phyloP scores from a whole-genome alignment of 2,113 vertebrate genomes.

The Lasiurus borealis region DNA sequence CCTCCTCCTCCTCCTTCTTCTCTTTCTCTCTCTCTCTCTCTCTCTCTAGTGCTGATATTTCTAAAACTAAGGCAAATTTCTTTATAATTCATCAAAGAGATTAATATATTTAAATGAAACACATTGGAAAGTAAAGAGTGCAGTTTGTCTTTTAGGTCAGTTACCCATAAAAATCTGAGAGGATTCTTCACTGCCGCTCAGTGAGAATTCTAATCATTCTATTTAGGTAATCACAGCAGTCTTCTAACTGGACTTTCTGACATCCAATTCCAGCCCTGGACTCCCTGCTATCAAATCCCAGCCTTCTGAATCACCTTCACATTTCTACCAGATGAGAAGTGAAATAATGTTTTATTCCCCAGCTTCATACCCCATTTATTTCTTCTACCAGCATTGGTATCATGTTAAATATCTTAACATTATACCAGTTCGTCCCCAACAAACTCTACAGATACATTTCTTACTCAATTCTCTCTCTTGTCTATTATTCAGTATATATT shows the following conservation, averaged over 20 bases:
- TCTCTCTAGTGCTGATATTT: background rate
- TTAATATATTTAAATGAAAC: background rate
- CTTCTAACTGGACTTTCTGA: background rate
- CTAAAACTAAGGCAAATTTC: background rate
- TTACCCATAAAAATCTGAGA: background rate
- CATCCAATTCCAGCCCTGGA: background rate
- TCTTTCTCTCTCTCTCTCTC: too few species aligned
- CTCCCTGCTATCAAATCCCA: background rate
- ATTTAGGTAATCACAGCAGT: background rate
- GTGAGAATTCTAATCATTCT: background rate
- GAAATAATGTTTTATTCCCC: background rate
- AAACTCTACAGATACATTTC: background rate
- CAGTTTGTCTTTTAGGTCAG: background rate
- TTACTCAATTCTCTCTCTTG: background rate
- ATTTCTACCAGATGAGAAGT: background rate
- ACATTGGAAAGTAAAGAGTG: background rate
- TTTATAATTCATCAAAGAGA: background rate
- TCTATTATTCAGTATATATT: background rate
- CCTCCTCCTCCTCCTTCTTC: too few species aligned
- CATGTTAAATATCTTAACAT: background rate
- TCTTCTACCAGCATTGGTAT: background rate
- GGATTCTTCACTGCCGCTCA: accelerated
- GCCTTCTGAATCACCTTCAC: background rate
- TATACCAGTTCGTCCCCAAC: background rate
- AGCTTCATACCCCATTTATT: background rate